Evolutionary conservation across 2,113 vertebrate species (phyloP), one percentile per base, ranked within the genome.

Genomic region (Tyto alba): DNA sequence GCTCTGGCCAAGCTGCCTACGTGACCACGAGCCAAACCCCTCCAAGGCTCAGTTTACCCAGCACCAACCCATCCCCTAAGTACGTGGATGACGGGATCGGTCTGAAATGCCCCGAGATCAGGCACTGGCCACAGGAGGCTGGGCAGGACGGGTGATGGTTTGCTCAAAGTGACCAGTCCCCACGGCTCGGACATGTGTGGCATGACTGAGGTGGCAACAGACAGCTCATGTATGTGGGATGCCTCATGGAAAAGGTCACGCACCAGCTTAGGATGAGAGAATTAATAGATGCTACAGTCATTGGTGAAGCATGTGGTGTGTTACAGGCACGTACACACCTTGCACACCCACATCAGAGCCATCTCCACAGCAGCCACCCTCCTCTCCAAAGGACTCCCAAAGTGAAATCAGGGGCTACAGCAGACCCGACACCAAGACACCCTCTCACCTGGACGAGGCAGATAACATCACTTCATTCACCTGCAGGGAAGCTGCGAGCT

Each of bases 21-120:
- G 43, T 45, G 63, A 79, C 75, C 64, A 77, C 2, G 5, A 85
- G n/a, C 82, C 88, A 94, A 84, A 84, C 26, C 47, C 55, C 88
- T 86, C 79, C 60, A 81, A 93, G 56, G 68, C 92, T 92, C 93
- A 69, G 88, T 96, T 93, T 94, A 90, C 72, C 85, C 79, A 92
- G 78, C 29, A 45, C 29, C 30, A 69, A 30, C 62, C 48, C 69
- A 38, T 47, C 18, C 60, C 68, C 72, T 71, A 50, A 77, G 60
- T 16, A 63, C 5, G 5, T 2, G 3, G 85, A 36, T 62, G 81
- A 69, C 16, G 19, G 57, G 45, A 66, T 6, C 5, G 3, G 47
- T 56, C 82, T 79, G 81, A 48, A 91, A 71, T 16, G 29, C n/a
- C 55, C 63, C 0, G 0, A 43, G 30, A n/a, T 13, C 0, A 1